These are phyloP conservation scores for Talpa occidentalis DNA, from an alignment of 2,113 vertebrate genomes.

Conservation along the genomic window DNA sequence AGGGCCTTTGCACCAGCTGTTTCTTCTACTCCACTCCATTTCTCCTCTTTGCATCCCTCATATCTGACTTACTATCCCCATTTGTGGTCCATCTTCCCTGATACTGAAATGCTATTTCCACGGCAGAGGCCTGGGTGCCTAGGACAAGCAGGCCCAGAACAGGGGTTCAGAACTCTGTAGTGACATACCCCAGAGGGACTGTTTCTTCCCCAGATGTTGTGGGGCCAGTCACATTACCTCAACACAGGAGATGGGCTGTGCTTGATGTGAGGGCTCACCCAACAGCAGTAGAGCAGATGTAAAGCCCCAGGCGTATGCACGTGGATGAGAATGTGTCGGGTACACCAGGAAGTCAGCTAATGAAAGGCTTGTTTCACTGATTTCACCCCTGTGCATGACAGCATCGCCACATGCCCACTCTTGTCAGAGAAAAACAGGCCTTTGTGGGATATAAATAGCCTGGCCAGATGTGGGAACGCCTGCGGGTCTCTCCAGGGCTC, in stretches of 20 bases:
- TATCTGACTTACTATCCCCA: neutral
- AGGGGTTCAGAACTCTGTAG: neutral
- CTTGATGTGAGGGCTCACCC: fast-evolving
- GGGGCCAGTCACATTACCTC: fast-evolving
- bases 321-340: fast-evolving
- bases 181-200: neutral
- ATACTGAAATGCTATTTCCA: neutral
- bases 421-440: neutral
- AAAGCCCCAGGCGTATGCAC: neutral
- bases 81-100: neutral
- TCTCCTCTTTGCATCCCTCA: neutral
- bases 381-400: neutral
- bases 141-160: fast-evolving
- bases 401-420: neutral
- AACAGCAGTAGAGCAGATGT: neutral
- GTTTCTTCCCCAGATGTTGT: neutral
- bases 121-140: neutral
- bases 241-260: fast-evolving
- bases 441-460: constrained; percentile 67
- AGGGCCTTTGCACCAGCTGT: neutral
- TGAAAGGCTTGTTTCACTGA: constrained; percentile 32
- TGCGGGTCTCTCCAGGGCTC: neutral
- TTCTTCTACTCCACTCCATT: too few relatives aligned
- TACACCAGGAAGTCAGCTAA: neutral
- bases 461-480: constrained; percentile 48